Evolutionary conservation across 2,797 vertebrate genomes (phyloP).

Genomic region (Enteromius paludinosus): DNA sequence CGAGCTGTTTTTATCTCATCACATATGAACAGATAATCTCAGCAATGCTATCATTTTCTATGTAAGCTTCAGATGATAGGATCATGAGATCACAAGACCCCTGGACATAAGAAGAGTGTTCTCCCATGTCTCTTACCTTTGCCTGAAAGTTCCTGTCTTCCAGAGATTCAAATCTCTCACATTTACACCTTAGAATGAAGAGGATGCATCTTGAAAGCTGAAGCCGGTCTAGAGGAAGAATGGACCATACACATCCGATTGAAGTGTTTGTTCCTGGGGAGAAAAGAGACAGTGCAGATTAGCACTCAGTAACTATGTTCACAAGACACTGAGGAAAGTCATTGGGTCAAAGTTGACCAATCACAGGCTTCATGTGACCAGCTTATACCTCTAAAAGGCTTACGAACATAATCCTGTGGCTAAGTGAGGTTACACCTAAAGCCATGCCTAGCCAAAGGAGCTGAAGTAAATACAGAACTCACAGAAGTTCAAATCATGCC

Average conservation of each 20-base stretch:
- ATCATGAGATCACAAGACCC: not conserved
- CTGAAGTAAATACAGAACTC: constrained; percentile 9
- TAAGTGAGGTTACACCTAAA: constrained; percentile 71
- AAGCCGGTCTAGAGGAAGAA: not conserved
- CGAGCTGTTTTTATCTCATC: not conserved
- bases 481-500: constrained; percentile 60
- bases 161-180: not conserved
- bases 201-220: not conserved
- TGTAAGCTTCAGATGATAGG: not conserved
- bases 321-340: constrained; percentile 58
- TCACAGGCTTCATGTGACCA: constrained; percentile 72
- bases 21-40: constrained; percentile 16
- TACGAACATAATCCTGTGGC: constrained; percentile 73
- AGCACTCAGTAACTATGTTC: constrained; percentile 51
- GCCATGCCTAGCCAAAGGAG: constrained; percentile 53
- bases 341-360: constrained; percentile 67
- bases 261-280: constrained; percentile 50
- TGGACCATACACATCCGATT: not conserved
- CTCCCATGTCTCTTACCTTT: not conserved
- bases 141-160: not conserved
- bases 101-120: not conserved
- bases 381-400: constrained; percentile 75
- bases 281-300: constrained; percentile 57
- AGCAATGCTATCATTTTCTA: not conserved
- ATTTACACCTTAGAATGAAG: not conserved